Evolutionary conservation across 2,888 invertebrate genomes (phyloP).

Genomic region (Cheilosia pagana): DNA sequence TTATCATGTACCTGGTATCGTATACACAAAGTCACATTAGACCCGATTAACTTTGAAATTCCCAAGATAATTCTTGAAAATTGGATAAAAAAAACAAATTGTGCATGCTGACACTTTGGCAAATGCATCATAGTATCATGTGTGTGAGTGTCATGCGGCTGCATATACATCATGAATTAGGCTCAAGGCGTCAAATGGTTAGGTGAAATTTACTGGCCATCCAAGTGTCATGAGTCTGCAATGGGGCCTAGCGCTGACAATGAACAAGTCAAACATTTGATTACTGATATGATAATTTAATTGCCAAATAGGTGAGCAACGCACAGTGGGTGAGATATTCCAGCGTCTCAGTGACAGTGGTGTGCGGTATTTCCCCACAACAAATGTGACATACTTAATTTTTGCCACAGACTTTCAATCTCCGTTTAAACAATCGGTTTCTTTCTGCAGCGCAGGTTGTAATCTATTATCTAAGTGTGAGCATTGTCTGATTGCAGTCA

Average conservation of each 20-base stretch:
- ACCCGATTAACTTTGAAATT: not conserved
- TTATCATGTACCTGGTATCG: too few species aligned
- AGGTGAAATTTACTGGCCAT: constrained; percentile 42
- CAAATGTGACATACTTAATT: constrained; percentile 29
- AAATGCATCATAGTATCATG: constrained; percentile 34
- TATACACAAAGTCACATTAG: not conserved
- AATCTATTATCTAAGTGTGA: constrained; percentile 21
- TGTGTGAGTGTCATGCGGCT: constrained; percentile 1
- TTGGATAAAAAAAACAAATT: not conserved
- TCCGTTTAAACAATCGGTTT: not conserved
- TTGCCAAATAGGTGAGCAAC: constrained; percentile 39
- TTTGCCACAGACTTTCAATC: constrained; percentile 17
- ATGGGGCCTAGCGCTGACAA: constrained; percentile 34
- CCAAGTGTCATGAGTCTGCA: constrained; percentile 44
- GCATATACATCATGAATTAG: constrained; percentile 42
- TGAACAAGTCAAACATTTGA: constrained; percentile 53
- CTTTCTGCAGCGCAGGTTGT: not conserved
- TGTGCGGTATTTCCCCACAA: constrained; percentile 10
- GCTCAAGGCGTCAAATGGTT: constrained; percentile 51
- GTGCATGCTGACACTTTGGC: constrained; percentile 5
- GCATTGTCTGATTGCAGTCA: not conserved
- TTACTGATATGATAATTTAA: constrained; percentile 42
- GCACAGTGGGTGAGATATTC: constrained; percentile 23
- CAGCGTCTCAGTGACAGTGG: not conserved
- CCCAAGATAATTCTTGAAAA: not conserved